phyloP scores from a whole-genome alignment of 2,888 invertebrate genomes.

The Tanypteryx hageni region DNA sequence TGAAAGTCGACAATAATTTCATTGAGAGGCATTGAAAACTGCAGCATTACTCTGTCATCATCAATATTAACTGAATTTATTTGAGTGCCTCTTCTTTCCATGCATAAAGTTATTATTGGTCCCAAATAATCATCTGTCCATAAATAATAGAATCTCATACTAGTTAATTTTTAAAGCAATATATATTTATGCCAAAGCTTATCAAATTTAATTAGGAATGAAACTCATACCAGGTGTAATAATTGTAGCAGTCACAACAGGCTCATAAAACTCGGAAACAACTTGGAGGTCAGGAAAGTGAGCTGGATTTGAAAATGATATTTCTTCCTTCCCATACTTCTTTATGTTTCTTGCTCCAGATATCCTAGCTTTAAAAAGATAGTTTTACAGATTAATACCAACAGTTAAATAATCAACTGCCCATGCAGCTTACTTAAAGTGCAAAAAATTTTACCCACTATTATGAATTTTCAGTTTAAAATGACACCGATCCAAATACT shows the following conservation, averaged over 20 bases:
- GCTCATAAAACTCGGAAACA: conserved; percentile 89
- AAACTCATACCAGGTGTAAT: conserved; percentile 83
- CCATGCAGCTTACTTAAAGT: too few relatives aligned
- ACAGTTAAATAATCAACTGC: too few relatives aligned
- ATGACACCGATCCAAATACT: too few relatives aligned
- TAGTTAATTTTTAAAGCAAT: neutral
- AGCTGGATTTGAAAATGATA: conserved; percentile 85
- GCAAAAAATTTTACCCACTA: too few relatives aligned
- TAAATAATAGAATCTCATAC: conserved; percentile 18
- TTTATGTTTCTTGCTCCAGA: conserved; percentile 84
- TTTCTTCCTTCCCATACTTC: conserved; percentile 79
- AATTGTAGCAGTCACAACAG: conserved; percentile 91
- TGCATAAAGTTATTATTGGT: conserved; percentile 83
- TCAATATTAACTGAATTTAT: conserved; percentile 87
- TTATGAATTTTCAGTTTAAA: too few relatives aligned
- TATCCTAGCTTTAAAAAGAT: conserved; percentile 79
- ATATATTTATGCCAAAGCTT: neutral
- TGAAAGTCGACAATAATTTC: conserved; percentile 98
- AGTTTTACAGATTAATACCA: neutral
- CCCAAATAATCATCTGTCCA: conserved; percentile 81
- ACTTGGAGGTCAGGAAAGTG: conserved; percentile 82
- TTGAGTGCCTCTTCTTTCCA: conserved; percentile 85
- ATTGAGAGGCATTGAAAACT: conserved; percentile 90
- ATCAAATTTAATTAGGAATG: neutral
- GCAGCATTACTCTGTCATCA: conserved; percentile 87